A percentile compares a stretch with the other conserved stretches of the same genome.
Evolutionary conservation across 2,888 invertebrate genomes (phyloP).

Genomic region (Thysanoteuthis rhombus): DNA sequence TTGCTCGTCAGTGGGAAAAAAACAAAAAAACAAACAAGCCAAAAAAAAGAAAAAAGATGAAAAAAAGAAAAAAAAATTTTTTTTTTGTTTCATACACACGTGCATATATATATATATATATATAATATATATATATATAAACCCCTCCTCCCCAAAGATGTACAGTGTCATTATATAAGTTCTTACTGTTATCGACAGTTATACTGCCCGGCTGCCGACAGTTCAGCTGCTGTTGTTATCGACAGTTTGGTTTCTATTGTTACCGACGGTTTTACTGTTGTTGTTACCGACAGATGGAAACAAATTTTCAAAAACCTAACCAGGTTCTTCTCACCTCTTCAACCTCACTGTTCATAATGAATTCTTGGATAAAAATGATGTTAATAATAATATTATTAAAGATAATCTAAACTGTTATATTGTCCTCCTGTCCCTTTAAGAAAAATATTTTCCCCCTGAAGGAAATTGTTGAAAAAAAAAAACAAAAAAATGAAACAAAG

Average conservation of each 20-base stretch:
- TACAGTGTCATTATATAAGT: not conserved
- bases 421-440: not conserved
- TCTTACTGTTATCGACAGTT: not conserved
- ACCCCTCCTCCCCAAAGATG: not conserved
- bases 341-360: not conserved
- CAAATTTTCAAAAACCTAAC: not conserved
- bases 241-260: not conserved
- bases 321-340: not conserved
- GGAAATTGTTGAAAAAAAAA: not conserved
- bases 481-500: not conserved
- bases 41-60: not conserved
- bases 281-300: not conserved
- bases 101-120: not conserved
- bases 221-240: not conserved
- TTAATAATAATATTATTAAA: not conserved
- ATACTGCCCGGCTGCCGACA: not conserved
- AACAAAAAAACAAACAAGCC: not conserved
- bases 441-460: not conserved
- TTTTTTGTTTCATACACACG: not conserved
- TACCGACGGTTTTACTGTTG: not conserved
- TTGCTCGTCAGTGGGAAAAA: slow-evolving; percentile 24
- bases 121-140: not conserved
- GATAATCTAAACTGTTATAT: not conserved
- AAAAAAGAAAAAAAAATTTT: too few species aligned
- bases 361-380: slow-evolving; percentile 12